Evolutionary conservation across 1,140 invertebrate species (phyloP), one percentile per base, ranked within the genome.

Genomic region (Glossosoma conforme): DNA sequence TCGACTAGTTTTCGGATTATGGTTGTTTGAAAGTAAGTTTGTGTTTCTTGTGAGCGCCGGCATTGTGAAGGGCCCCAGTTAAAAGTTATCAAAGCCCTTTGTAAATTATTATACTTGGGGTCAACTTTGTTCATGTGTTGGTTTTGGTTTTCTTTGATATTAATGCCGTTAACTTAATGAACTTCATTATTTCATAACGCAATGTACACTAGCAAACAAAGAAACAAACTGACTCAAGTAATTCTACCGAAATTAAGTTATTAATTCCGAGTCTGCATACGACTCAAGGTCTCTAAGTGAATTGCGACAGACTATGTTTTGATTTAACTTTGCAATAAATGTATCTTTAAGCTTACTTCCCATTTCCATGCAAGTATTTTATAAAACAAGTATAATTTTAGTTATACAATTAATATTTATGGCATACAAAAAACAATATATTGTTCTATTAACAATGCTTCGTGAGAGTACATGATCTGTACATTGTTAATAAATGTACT

Each of bases 121-220:
- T 56, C 54, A 44, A 49, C 42, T 43, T 54, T 54, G 38, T 37
- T 54, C 52, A 37, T 54, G 45, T 44, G 40, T 49, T 49, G 43
- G 46, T 55, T 46, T 55, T 49, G 52, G 41, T 55, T 55, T 55
- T 55, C 46, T 55, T 55, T 55, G 52, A 55, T 55, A 55, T 49
- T 55, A 55, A 55, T 50, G 42, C 41, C 24, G 15, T 44, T 25
- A 49, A 49, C 41, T 49, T 49, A 24, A 25, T 21, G 15, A 49
- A 50, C 53, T 49, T 45, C 46, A 55, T 55, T 44, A 55, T 55
- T 43, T 32, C 41, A 40, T 44, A 19, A 38, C n/a, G 37, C 40
- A 54, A 53, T 24, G 48, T 43, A 54, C 44, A 54, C 46, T 44
- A 36, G 50, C 53, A 55, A 48, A 50, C 46, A 45, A 55, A 44